A percentile compares a stretch with the other conserved stretches of the same genome.
These are phyloP conservation scores for Xiphorhynchus elegans DNA, from an alignment of 2,113 vertebrate genomes.

Conservation along the genomic window DNA sequence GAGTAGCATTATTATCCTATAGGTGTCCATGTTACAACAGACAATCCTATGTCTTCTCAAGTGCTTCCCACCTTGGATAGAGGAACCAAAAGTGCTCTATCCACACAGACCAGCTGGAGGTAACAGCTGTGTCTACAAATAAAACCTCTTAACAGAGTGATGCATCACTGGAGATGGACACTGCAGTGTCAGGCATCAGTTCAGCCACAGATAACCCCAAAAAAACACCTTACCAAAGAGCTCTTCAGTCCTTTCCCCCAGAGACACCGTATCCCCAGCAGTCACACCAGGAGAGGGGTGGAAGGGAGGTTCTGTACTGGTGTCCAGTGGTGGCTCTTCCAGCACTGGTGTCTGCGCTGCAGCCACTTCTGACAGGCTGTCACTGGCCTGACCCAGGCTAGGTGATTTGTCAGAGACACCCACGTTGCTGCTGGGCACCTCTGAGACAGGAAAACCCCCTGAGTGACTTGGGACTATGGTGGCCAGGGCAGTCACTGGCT, in stretches of 20 bases:
- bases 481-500: background rate
- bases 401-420: background rate
- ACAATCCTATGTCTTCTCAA: background rate
- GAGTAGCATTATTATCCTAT: background rate
- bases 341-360: background rate
- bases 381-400: background rate
- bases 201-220: background rate
- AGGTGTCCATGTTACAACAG: background rate
- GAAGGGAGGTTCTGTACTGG: background rate
- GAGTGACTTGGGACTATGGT: accelerated
- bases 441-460: background rate
- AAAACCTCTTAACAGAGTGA: background rate
- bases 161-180: background rate
- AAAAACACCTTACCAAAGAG: conserved; percentile 12
- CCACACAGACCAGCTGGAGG: background rate
- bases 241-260: background rate
- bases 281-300: background rate
- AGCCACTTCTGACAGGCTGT: background rate
- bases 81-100: background rate
- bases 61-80: background rate
- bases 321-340: background rate
- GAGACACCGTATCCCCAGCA: background rate
- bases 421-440: background rate
- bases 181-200: background rate
- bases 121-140: background rate